Conservation (phyloP, 2,888 invertebrate genomes). For the Gasteruption jaculator region DNA sequence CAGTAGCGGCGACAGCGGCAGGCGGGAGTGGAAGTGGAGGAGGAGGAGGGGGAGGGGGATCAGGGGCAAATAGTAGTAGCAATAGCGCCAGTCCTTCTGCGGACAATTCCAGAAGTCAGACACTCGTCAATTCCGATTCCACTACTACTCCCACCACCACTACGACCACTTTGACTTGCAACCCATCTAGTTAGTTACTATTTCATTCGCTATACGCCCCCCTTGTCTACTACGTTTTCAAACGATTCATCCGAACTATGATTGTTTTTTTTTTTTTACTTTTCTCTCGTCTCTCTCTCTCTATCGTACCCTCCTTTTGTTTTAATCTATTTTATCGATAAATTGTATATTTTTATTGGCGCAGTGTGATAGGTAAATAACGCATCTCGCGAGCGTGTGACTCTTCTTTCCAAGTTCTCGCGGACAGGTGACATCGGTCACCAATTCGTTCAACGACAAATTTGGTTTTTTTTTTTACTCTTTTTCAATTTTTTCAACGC, state of each 20-base stretch:
- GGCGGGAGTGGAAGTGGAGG: conserved; percentile 19
- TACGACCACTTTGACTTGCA: conserved; percentile 25
- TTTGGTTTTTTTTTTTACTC: not conserved
- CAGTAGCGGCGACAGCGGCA: conserved; percentile 19
- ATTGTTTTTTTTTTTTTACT: no score
- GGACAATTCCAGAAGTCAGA: conserved; percentile 14
- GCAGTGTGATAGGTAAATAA: no score
- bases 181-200: conserved; percentile 38
- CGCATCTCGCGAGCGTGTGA: no score
- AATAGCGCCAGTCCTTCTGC: conserved; percentile 29
- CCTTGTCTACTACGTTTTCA: not conserved
- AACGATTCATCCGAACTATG: not conserved
- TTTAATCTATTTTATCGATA: no score
- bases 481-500: conserved; percentile 8
- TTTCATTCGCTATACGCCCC: conserved; percentile 2
- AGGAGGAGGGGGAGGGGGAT: conserved; percentile 16
- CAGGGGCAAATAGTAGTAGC: conserved; percentile 19
- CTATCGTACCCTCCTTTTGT: not conserved
- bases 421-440: no score
- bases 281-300: not conserved
- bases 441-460: no score
- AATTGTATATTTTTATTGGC: no score
- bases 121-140: conserved; percentile 1
- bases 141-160: conserved; percentile 14
- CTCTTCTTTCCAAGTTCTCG: no score